phyloP scores from a whole-genome alignment of 2,888 invertebrate species.

The Eubasilissa splendida region DNA sequence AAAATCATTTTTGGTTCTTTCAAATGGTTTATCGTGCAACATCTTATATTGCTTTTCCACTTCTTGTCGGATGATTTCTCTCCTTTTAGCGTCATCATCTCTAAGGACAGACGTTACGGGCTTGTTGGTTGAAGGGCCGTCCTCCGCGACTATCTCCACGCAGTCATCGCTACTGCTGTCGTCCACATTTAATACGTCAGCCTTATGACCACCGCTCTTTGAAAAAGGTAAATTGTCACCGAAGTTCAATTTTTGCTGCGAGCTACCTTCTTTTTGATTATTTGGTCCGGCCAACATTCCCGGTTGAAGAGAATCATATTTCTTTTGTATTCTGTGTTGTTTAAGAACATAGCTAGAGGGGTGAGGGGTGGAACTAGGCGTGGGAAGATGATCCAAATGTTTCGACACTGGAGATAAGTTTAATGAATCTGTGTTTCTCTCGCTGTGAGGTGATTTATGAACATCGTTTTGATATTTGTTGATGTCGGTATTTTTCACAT shows the following conservation, averaged over 20 bases:
- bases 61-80: constrained; percentile 39
- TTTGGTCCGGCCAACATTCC: background rate
- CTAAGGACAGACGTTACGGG: constrained; percentile 44
- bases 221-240: background rate
- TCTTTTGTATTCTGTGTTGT: constrained; percentile 48
- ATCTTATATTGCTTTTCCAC: constrained; percentile 45
- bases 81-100: constrained; percentile 36
- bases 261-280: constrained; percentile 11
- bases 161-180: constrained; percentile 69
- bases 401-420: constrained; percentile 31
- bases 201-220: background rate
- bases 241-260: constrained; percentile 31
- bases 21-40: constrained; percentile 3
- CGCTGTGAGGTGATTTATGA: constrained; percentile 44
- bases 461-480: constrained; percentile 42
- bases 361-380: constrained; percentile 24
- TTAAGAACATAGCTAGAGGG: constrained; percentile 31
- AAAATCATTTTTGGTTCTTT: constrained; percentile 36
- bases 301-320: constrained; percentile 29
- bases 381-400: constrained; percentile 9
- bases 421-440: constrained; percentile 13
- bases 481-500: constrained; percentile 18
- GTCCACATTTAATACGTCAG: constrained; percentile 64
- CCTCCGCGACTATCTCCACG: constrained; percentile 65
- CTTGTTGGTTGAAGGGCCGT: constrained; percentile 33